Evolutionary conservation across 2,113 vertebrate genomes (phyloP), one percentile per base, ranked within the genome.

Genomic region (Cololabis saira): DNA sequence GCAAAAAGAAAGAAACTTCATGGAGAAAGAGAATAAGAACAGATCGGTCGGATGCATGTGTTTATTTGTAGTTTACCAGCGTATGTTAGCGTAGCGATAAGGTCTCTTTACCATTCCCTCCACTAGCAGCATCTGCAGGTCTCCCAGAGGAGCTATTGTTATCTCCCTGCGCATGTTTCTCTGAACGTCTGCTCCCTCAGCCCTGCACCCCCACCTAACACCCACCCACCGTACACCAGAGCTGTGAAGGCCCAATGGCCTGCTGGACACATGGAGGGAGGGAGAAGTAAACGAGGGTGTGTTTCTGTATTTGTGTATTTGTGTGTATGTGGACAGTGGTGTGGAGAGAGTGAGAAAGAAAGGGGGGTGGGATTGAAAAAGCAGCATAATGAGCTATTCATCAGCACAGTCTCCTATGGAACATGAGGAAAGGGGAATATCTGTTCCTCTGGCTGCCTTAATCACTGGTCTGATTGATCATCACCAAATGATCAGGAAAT

Each of bases 141-240:
- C 88, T 93, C 93, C 92, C 93, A 83, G 85, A 92, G 87, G 89
- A 92, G 81, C 91, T 83, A 87, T 90, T 92, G 89, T 93, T 92
- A 85, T 91, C 83, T 87, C 85, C 82, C 69, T n/a, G 78, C 49
- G 85, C 37, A 82, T 87, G 88, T 87, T 86, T 78, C 82, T 83
- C 77, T 87, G 67, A 82, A 80, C 86, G 88, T 83, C 85, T 85
- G 71, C 74, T 87, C 74, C 81, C 86, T 84, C 69, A 53, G 9
- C 83, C 82, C 87, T 65, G 76, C 82, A 81, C 82, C 84, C 81
- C 78, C 69, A 58, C 19, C 80, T 67, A 87, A 85, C 83, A 85
- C 75, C 83, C 81, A 79, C 81, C 88, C 71, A 69, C 43, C 71
- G 60, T 47, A 91, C 75, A 76, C 79, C 90, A 84, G 53, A 52